Evolutionary conservation across 2,113 vertebrate species (phyloP).

Genomic region (Hylia prasina): DNA sequence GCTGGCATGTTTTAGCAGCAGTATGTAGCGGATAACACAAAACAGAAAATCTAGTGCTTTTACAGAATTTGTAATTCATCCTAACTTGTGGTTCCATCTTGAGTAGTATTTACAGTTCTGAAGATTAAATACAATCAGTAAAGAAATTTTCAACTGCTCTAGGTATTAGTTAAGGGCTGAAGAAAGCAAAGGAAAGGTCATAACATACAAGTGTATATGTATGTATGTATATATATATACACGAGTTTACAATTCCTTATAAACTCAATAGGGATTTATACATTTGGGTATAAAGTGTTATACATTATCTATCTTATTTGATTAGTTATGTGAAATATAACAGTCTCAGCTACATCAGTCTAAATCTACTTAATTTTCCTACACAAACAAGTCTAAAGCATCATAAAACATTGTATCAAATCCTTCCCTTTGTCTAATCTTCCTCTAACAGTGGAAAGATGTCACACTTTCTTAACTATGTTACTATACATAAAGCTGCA

Average conservation of each 20-base stretch:
- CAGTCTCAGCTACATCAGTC: not conserved
- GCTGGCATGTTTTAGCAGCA: not conserved
- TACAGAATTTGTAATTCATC: not conserved
- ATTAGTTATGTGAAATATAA: not conserved
- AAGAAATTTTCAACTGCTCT: not conserved
- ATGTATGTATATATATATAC: rapidly evolving
- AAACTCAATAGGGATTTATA: not conserved
- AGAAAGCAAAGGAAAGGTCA: not conserved
- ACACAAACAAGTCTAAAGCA: not conserved
- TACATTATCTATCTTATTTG: not conserved
- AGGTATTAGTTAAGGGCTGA: not conserved
- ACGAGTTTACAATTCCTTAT: not conserved
- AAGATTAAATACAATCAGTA: not conserved
- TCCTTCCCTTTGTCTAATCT: not conserved
- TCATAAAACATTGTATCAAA: not conserved
- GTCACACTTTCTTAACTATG: not conserved
- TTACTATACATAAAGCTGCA: not conserved
- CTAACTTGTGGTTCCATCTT: not conserved
- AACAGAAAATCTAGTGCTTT: not conserved
- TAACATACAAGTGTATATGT: not conserved
- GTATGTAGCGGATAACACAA: not conserved
- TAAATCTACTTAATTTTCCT: not conserved
- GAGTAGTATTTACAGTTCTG: not conserved
- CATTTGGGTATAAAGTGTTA: not conserved
- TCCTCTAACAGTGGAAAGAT: not conserved